These are phyloP conservation scores for Zhuqinia jingwanae DNA, from an alignment of 2,888 invertebrate species.

Conservation along the genomic window DNA sequence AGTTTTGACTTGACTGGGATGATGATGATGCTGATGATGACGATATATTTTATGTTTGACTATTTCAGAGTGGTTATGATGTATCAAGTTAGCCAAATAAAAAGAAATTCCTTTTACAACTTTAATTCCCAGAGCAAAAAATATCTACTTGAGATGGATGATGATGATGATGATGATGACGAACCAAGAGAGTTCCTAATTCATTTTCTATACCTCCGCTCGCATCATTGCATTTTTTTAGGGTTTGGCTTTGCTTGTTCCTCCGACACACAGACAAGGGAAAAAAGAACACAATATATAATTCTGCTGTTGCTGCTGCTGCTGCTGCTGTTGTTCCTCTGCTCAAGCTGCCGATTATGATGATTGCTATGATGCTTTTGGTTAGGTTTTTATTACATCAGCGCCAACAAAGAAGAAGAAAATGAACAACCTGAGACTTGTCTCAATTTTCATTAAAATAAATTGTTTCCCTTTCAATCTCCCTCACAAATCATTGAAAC, in stretches of 20 bases:
- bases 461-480: constrained; percentile 61
- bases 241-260: constrained; percentile 30
- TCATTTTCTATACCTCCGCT: no score
- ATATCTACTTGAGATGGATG: no score
- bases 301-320: background rate
- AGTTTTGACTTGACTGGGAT: background rate
- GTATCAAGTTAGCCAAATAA: constrained; percentile 27
- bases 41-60: background rate
- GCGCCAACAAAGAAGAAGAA: background rate
- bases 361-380: constrained; percentile 10
- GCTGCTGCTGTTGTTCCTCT: background rate
- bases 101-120: constrained; percentile 14
- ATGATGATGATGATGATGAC: constrained; percentile 9
- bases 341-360: background rate
- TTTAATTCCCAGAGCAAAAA: background rate
- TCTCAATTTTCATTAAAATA: constrained; percentile 71
- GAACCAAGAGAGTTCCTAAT: background rate
- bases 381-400: constrained; percentile 33
- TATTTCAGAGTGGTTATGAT: background rate
- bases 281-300: background rate
- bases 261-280: background rate
- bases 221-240: constrained; percentile 11
- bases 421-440: constrained; percentile 48
- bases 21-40: background rate
- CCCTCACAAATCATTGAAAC: constrained; percentile 21